phyloP scores from a whole-genome alignment of 2,888 invertebrate species.

The Diplazon laetatorius region DNA sequence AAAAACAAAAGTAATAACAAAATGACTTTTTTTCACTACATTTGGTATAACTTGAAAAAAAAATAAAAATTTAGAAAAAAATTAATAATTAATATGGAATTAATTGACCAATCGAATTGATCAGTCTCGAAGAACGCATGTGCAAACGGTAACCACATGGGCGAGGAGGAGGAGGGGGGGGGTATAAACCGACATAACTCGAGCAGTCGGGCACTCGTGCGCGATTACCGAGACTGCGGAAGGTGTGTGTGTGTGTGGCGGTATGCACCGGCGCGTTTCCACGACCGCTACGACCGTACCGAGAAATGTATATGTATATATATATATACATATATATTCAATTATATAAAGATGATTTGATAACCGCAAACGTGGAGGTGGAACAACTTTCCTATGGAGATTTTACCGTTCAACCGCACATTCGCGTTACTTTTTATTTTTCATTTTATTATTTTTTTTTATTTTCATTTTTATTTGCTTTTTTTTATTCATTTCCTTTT shows the following conservation, averaged over 20 bases:
- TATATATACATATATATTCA: constrained; percentile 55
- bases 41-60: too few relatives aligned
- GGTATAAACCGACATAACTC: constrained; percentile 59
- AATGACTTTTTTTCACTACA: too few relatives aligned
- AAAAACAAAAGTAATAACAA: too few relatives aligned
- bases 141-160: too few relatives aligned
- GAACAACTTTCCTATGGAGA: constrained; percentile 56
- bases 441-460: not conserved
- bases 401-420: constrained; percentile 16
- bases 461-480: not conserved
- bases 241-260: constrained; percentile 31
- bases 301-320: constrained; percentile 53
- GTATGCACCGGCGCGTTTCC: constrained; percentile 45
- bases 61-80: too few relatives aligned
- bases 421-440: constrained; percentile 24
- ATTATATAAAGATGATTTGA: constrained; percentile 62
- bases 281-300: constrained; percentile 27
- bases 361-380: constrained; percentile 33
- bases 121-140: constrained; percentile 55
- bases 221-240: constrained; percentile 56
- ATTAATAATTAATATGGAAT: not conserved
- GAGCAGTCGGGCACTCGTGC: constrained; percentile 50
- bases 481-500: constrained; percentile 15
- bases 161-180: constrained; percentile 30
- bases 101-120: constrained; percentile 26